Evolutionary conservation across 2,797 vertebrate genomes (phyloP), one percentile per base, ranked within the genome.

Genomic region (Micrastur ruficollis): DNA sequence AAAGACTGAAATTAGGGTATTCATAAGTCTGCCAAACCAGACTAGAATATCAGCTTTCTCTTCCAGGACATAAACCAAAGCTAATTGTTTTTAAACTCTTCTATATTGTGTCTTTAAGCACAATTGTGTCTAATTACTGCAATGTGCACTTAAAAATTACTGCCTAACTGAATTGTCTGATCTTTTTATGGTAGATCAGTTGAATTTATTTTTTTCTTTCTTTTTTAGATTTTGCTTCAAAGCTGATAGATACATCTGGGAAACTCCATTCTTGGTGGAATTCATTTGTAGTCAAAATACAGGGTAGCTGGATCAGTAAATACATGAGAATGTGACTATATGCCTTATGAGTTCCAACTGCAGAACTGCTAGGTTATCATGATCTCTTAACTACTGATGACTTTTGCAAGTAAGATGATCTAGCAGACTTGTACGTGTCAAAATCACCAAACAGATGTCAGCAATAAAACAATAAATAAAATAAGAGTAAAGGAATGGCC

Each of bases 351-450:
- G 25, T 4, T 56, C 36, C 53, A 66, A 26, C 13, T 56, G 65
- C 58, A 76, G 47, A 50, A 49, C 34, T 66, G 36, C 27, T 59
- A 52, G 58, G n/a, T 46, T 71, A 11, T 19, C 20, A 36, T 40
- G 26, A 40, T 42, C 62, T 62, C n/a, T 46, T 46, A 55, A 52
- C 34, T 59, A 65, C 42, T 34, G 36, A 71, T 36, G 19, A 36
- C 14, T 85, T 81, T 12, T 52, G 59, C 38, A 71, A 46, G 26
- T 32, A 46, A 68, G 65, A 75, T 52, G 38, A 72, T n/a, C 22
- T 62, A n/a, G 23, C 1, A 1, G 52, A 79, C 22, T 75, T 61
- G 14, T 40, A 53, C 1, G 0, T 58, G 42, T 38, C 31, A 52
- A 71, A 80, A 56, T n/a, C 38, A 52, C 22, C 47, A 82, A 38